phyloP scores from a whole-genome alignment of 37 sponge, comb jelly and placozoan species.

The Mnemiopsis leidyi region DNA sequence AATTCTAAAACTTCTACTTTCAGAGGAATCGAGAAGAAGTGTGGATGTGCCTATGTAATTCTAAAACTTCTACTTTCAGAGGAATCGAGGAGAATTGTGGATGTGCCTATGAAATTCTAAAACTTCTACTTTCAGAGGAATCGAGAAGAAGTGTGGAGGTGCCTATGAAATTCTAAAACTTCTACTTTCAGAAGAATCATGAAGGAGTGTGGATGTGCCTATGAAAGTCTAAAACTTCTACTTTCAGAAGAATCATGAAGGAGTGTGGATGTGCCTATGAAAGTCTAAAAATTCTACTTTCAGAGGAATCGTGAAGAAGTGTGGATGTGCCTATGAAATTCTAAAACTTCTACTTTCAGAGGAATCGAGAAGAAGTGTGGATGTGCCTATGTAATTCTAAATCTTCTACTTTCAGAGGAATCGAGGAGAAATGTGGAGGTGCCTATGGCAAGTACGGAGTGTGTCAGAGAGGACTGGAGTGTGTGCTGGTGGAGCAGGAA shows the following conservation, averaged over 20 bases:
- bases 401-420: constrained; percentile 21
- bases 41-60: too few species aligned
- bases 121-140: background rate
- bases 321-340: too few species aligned
- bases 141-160: background rate
- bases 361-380: too few species aligned
- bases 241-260: background rate
- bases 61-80: too few species aligned
- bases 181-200: background rate
- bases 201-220: background rate
- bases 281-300: too few species aligned
- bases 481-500: background rate
- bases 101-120: background rate
- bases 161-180: too few species aligned
- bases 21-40: too few species aligned
- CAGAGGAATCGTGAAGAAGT: too few species aligned
- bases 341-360: too few species aligned
- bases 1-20: too few species aligned
- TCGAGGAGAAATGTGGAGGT: background rate
- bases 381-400: too few species aligned
- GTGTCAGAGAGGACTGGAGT: background rate
- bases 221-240: too few species aligned
- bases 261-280: background rate
- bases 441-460: background rate
- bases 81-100: background rate